Percentiles rank a stretch among this genome's conserved stretches.
These are phyloP conservation scores for Aix galericulata DNA, from an alignment of 2,113 vertebrate species.

Conservation along the genomic window DNA sequence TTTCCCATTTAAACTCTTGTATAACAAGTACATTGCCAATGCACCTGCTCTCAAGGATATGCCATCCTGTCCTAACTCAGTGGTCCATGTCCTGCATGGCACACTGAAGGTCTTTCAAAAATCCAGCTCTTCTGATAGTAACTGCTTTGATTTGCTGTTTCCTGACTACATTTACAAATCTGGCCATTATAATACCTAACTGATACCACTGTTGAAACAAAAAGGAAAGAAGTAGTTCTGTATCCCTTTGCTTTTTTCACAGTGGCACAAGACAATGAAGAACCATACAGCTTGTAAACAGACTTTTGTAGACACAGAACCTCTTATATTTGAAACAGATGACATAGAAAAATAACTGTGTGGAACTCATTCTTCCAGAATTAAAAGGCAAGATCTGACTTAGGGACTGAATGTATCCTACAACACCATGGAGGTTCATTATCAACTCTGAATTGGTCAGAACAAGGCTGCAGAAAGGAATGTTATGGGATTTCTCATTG, in stretches of 20 bases:
- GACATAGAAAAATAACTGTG: constrained; percentile 72
- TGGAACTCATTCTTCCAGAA: constrained; percentile 76
- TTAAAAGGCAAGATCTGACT: constrained; percentile 72
- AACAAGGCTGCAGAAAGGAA: background rate
- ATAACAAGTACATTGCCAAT: background rate
- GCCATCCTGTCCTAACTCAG: background rate
- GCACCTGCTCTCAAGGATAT: background rate
- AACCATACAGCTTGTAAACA: constrained; percentile 24
- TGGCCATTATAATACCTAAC: background rate
- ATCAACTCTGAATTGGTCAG: background rate
- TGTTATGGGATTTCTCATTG: background rate
- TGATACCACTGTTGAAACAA: background rate
- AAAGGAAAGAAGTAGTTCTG: background rate
- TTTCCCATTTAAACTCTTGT: background rate
- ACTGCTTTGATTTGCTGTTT: background rate
- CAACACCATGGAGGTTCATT: constrained; percentile 70
- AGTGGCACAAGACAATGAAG: constrained; percentile 53
- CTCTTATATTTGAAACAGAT: constrained; percentile 70
- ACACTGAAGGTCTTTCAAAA: background rate
- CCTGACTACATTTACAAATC: background rate
- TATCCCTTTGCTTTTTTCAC: background rate
- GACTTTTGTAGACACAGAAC: constrained; percentile 68
- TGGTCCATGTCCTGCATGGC: background rate
- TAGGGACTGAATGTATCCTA: constrained; percentile 69
- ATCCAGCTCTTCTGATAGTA: background rate